A percentile compares a stretch with the other conserved stretches of the same genome.
Conservation (phyloP, 1,140 invertebrate genomes). For the Samia ricini region DNA sequence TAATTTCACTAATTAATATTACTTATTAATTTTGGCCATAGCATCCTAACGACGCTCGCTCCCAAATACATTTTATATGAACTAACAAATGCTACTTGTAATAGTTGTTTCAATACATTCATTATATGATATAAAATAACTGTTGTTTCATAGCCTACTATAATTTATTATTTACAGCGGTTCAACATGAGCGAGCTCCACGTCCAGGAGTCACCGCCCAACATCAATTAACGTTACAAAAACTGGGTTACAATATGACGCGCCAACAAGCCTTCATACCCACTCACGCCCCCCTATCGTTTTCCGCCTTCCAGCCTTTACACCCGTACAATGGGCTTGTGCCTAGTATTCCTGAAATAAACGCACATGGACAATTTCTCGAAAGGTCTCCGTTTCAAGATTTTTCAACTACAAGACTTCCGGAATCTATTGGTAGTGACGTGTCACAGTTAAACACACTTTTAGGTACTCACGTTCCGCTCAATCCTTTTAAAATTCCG, state of each 20-base stretch:
- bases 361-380: slow-evolving; percentile 48
- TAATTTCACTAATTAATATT: no score
- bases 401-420: slow-evolving; percentile 34
- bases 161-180: slow-evolving; percentile 80
- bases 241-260: slow-evolving; percentile 60
- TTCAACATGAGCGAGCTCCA: slow-evolving; percentile 93
- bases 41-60: neutral
- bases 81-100: neutral
- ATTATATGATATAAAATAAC: neutral
- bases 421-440: slow-evolving; percentile 38
- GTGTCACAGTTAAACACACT: slow-evolving; percentile 40
- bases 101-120: neutral
- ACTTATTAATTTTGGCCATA: neutral
- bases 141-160: neutral
- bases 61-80: neutral
- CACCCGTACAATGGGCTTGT: slow-evolving; percentile 66
- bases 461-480: slow-evolving; percentile 33
- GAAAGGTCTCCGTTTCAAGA: slow-evolving; percentile 45
- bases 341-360: slow-evolving; percentile 65
- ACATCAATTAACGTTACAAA: slow-evolving; percentile 48
- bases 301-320: slow-evolving; percentile 55
- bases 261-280: slow-evolving; percentile 42
- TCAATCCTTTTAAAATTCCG: slow-evolving; percentile 60
- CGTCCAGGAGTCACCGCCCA: slow-evolving; percentile 75
- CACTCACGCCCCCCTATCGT: slow-evolving; percentile 28